Percentiles rank a stretch among this genome's conserved stretches.
These are phyloP conservation scores for Hesperia comma DNA, from an alignment of 2,888 invertebrate species.

Conservation along the genomic window DNA sequence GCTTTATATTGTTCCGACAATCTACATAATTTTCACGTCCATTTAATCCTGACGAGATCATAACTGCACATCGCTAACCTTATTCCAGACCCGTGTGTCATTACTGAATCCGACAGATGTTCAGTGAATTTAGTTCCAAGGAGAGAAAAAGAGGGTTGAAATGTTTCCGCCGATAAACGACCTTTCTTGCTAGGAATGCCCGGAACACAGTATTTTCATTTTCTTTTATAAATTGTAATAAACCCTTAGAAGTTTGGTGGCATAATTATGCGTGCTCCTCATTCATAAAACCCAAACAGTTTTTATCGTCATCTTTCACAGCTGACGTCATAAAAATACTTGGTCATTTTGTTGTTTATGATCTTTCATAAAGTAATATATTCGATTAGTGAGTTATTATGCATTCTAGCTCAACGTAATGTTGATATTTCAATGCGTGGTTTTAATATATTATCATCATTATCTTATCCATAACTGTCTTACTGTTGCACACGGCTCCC, in stretches of 20 bases:
- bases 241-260: constrained; percentile 8
- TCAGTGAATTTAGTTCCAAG: constrained; percentile 2
- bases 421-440: too few relatives aligned
- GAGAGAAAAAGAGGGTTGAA: constrained; percentile 11
- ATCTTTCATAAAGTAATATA: not conserved
- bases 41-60: constrained; percentile 7
- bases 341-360: not conserved
- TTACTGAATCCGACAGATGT: constrained; percentile 18
- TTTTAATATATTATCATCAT: too few relatives aligned
- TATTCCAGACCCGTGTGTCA: constrained; percentile 1
- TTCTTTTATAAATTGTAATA: constrained; percentile 15
- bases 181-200: constrained; percentile 23
- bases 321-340: constrained; percentile 4
- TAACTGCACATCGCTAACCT: constrained; percentile 7
- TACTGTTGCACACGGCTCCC: too few relatives aligned
- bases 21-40: constrained; percentile 7
- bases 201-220: constrained; percentile 15
- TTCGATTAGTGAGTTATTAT: too few relatives aligned
- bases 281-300: constrained; percentile 17
- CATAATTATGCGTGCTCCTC: constrained; percentile 24
- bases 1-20: not conserved
- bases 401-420: too few relatives aligned
- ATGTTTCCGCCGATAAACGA: constrained; percentile 13
- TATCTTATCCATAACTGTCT: too few relatives aligned
- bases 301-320: constrained; percentile 3